phyloP scores from a whole-genome alignment of 2,113 vertebrate genomes.

The Ochotona princeps region DNA sequence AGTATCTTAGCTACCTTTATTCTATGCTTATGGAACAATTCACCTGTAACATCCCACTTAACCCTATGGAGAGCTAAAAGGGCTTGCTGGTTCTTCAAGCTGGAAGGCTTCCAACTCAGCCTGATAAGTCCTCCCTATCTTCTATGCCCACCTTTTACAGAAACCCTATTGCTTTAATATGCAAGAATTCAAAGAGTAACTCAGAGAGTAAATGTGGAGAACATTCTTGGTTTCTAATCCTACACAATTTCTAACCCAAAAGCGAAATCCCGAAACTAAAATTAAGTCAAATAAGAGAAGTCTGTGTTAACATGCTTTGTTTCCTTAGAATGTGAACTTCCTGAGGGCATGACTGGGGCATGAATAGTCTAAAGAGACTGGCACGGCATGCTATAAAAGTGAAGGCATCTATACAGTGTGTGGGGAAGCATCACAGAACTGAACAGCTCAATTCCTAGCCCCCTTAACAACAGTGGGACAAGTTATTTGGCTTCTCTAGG shows the following conservation, averaged over 20 bases:
- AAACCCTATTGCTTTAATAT: conserved; percentile 35
- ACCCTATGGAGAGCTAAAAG: neutral
- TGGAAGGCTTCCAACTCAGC: neutral
- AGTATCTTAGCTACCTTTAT: neutral
- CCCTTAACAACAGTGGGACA: neutral
- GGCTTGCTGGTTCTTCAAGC: neutral
- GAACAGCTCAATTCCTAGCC: neutral
- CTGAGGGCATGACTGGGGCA: neutral
- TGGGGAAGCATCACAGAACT: neutral
- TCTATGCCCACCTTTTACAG: neutral
- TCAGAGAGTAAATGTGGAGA: conserved; percentile 30
- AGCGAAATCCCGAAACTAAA: conserved; percentile 54
- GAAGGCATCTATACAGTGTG: neutral
- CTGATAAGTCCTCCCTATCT: conserved; percentile 15
- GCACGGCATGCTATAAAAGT: neutral
- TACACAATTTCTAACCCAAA: conserved; percentile 45
- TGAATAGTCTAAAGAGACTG: neutral
- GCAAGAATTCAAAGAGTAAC: conserved; percentile 42
- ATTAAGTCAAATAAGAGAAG: conserved; percentile 40
- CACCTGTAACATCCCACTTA: neutral
- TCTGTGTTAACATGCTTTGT: neutral
- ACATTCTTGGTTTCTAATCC: conserved; percentile 6
- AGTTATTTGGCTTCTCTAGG: neutral
- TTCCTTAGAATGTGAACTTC: conserved; percentile 16
- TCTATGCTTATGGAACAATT: conserved; percentile 8